A percentile compares a stretch with the other conserved stretches of the same genome.
These are phyloP conservation scores for Gadopsis marmoratus DNA, from an alignment of 2,797 vertebrate genomes.

Conservation along the genomic window DNA sequence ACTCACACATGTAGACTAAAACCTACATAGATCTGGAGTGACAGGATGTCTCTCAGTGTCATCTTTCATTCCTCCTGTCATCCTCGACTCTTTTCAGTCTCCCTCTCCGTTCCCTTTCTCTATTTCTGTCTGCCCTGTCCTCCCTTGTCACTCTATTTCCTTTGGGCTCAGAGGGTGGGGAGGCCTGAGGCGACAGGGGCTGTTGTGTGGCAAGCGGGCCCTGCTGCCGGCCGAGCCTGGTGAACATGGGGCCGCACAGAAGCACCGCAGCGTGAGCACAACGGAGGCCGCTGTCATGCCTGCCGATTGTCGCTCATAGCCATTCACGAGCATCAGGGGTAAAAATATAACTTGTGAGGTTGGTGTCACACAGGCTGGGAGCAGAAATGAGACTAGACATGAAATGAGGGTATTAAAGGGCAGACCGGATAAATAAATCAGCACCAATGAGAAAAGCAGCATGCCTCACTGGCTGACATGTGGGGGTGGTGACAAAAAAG, in stretches of 20 bases:
- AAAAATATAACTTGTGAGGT: constrained; percentile 33
- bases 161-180: constrained; percentile 50
- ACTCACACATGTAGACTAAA: constrained; percentile 33
- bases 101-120: constrained; percentile 40
- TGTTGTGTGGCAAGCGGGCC: constrained; percentile 33
- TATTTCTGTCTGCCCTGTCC: constrained; percentile 50
- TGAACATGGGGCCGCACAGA: constrained; percentile 7
- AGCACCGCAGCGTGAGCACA: not conserved
- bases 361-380: constrained; percentile 32
- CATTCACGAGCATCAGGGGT: not conserved
- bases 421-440: constrained; percentile 70
- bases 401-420: constrained; percentile 57
- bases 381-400: constrained; percentile 54
- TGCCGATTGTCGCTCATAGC: constrained; percentile 13
- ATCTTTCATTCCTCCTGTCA: constrained; percentile 65
- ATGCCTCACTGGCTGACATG: constrained; percentile 52
- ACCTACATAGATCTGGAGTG: constrained; percentile 66
- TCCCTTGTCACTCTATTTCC: constrained; percentile 57
- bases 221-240: constrained; percentile 10
- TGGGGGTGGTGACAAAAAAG: constrained; percentile 59
- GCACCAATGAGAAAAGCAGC: constrained; percentile 54
- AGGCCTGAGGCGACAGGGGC: constrained; percentile 53
- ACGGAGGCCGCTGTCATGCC: not conserved
- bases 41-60: constrained; percentile 73
- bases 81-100: constrained; percentile 32